phyloP scores from a whole-genome alignment of 2,888 invertebrate species.

The Siphlonurus alternatus region DNA sequence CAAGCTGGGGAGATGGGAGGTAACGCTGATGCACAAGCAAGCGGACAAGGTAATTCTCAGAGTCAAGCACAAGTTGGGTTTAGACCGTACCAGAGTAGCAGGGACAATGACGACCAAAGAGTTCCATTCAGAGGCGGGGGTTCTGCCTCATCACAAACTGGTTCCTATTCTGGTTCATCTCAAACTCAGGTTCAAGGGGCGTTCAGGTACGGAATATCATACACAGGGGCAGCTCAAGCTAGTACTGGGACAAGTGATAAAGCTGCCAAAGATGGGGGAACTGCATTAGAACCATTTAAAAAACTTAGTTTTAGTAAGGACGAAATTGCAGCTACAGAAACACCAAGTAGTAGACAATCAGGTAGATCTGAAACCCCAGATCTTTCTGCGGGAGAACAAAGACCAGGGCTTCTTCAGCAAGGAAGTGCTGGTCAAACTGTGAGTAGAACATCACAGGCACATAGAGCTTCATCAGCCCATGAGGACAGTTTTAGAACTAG shows the following conservation, averaged over 20 bases:
- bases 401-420: neutral
- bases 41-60: slow-evolving; percentile 67
- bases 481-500: neutral
- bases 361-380: neutral
- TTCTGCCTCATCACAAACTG: slow-evolving; percentile 61
- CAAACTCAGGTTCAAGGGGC: slow-evolving; percentile 71
- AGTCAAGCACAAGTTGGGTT: slow-evolving; percentile 83
- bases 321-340: neutral
- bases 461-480: neutral
- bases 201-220: slow-evolving; percentile 58
- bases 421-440: neutral
- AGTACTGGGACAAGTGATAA: slow-evolving; percentile 40
- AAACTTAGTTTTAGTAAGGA: slow-evolving; percentile 2
- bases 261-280: neutral
- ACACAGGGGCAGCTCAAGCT: slow-evolving; percentile 66
- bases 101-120: slow-evolving; percentile 34
- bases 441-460: neutral
- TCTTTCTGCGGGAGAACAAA: neutral
- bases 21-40: slow-evolving; percentile 70
- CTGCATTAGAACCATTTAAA: slow-evolving; percentile 1
- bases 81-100: slow-evolving; percentile 44
- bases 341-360: neutral
- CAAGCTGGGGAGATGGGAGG: slow-evolving; percentile 69
- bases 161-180: slow-evolving; percentile 55
- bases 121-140: slow-evolving; percentile 56